phyloP scores from a whole-genome alignment of 2,797 vertebrate genomes.

The Rhodeus uyekii region DNA sequence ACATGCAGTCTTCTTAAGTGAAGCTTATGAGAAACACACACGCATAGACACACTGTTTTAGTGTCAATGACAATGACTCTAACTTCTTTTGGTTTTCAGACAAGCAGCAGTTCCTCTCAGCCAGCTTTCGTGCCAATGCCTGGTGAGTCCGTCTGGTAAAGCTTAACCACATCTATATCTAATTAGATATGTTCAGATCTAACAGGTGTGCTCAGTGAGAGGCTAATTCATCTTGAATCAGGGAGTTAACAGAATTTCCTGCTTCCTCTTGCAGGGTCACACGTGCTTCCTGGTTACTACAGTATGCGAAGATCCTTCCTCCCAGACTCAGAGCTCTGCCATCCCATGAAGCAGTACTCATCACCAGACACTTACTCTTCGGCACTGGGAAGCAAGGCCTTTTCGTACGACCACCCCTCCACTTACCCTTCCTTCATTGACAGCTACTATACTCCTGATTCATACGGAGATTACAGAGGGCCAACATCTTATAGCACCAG shows the following conservation, averaged over 20 bases:
- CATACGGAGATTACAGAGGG: slow-evolving; percentile 70
- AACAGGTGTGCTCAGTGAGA: slow-evolving; percentile 26
- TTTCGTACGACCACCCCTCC: slow-evolving; percentile 72
- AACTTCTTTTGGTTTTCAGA: slow-evolving; percentile 69
- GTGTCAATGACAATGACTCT: slow-evolving; percentile 26
- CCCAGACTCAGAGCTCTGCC: slow-evolving; percentile 77
- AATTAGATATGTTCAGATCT: slow-evolving; percentile 10
- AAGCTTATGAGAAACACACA: slow-evolving; percentile 15
- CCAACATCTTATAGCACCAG: slow-evolving; percentile 63
- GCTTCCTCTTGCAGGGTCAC: slow-evolving; percentile 70
- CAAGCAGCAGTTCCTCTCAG: slow-evolving; percentile 64
- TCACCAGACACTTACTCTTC: slow-evolving; percentile 69
- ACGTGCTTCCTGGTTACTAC: slow-evolving; percentile 73
- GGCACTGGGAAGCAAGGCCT: slow-evolving; percentile 69
- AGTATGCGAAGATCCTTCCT: slow-evolving; percentile 75
- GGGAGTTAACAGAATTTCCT: slow-evolving; percentile 21
- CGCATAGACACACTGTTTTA: slow-evolving; percentile 6
- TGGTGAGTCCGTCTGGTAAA: slow-evolving; percentile 72
- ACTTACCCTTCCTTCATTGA: slow-evolving; percentile 75
- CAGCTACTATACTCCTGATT: slow-evolving; percentile 70
- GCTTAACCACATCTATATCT: slow-evolving; percentile 23
- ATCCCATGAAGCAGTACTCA: slow-evolving; percentile 73
- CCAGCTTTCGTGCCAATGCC: slow-evolving; percentile 76
- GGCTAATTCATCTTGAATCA: slow-evolving; percentile 33
- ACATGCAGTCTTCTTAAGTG: neutral